These are phyloP conservation scores for Cotesia typhae DNA, from an alignment of 1,140 invertebrate species.

Conservation along the genomic window DNA sequence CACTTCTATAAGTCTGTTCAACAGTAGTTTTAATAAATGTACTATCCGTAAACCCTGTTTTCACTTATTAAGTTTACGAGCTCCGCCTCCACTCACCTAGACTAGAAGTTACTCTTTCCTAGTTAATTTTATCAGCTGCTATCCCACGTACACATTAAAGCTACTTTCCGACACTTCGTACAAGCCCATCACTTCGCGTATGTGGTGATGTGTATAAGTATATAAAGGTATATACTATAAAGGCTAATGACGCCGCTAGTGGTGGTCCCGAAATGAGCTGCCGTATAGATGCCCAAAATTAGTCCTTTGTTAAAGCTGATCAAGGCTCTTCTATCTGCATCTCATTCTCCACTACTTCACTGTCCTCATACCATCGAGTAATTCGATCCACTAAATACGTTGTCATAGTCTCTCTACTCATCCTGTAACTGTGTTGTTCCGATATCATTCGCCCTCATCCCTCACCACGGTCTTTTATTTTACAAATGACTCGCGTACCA, in stretches of 20 bases:
- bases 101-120: background rate
- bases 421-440: background rate
- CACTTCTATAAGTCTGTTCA: conserved; percentile 3
- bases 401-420: conserved; percentile 12
- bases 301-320: conserved; percentile 25
- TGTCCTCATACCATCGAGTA: background rate
- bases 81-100: background rate
- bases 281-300: conserved; percentile 11
- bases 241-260: background rate
- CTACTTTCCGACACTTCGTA: background rate
- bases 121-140: conserved; percentile 7
- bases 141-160: background rate
- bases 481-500: background rate
- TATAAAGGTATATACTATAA: too few species aligned
- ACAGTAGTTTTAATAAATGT: conserved; percentile 34
- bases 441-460: conserved; percentile 11
- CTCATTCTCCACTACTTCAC: too few species aligned
- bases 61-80: conserved; percentile 1
- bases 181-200: too few species aligned
- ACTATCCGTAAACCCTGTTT: conserved; percentile 23
- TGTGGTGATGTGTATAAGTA: too few species aligned
- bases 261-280: background rate
- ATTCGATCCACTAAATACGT: conserved; percentile 31
- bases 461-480: background rate
- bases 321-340: background rate